Evolutionary conservation across 2,888 invertebrate genomes (phyloP).

Genomic region (Coremacera marginata): DNA sequence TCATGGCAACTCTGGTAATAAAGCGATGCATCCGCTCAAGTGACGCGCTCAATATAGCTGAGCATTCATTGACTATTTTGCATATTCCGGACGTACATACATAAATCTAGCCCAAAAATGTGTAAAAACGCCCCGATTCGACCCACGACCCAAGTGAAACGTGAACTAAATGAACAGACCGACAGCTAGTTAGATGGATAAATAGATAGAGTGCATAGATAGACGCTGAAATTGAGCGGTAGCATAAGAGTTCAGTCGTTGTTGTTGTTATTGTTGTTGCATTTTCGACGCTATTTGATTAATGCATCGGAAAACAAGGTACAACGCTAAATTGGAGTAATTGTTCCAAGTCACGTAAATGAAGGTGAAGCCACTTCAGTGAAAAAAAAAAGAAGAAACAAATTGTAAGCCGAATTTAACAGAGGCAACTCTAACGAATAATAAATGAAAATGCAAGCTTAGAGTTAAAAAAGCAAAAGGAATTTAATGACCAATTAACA

Average conservation of each 20-base stretch:
- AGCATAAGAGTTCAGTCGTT: slow-evolving; percentile 24
- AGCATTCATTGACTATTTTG: slow-evolving; percentile 27
- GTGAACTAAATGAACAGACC: neutral
- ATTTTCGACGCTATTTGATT: slow-evolving; percentile 16
- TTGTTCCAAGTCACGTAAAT: slow-evolving; percentile 60
- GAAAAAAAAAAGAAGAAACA: no score
- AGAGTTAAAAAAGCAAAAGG: no score
- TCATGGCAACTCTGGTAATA: slow-evolving; percentile 41
- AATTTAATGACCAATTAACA: no score
- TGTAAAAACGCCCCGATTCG: slow-evolving; percentile 25
- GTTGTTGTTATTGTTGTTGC: slow-evolving; percentile 18
- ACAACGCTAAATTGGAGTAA: slow-evolving; percentile 53
- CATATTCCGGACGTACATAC: neutral
- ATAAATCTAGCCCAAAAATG: slow-evolving; percentile 33
- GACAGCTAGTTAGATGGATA: neutral
- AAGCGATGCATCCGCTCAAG: slow-evolving; percentile 35
- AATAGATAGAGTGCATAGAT: slow-evolving; percentile 12
- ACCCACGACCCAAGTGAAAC: neutral
- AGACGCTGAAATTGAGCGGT: slow-evolving; percentile 33
- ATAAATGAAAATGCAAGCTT: no score
- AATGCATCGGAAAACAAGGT: slow-evolving; percentile 26
- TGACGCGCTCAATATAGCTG: slow-evolving; percentile 11
- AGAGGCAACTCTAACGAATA: no score
- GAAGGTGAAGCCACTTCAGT: neutral
- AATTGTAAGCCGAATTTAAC: no score